Evolutionary conservation across 2,797 vertebrate genomes (phyloP).

Genomic region (Enteromius anoplus): DNA sequence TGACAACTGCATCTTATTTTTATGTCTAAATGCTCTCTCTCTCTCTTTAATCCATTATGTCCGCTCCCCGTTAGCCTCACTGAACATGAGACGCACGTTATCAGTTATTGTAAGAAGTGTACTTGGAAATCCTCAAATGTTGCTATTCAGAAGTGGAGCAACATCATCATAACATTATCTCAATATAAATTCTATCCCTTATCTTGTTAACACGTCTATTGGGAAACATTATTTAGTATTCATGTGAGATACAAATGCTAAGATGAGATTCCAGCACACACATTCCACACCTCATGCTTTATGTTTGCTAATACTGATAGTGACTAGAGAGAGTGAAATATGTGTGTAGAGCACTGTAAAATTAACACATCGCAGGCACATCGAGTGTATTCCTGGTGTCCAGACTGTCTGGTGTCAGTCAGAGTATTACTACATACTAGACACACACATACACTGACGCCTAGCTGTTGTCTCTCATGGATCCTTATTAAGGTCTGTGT

Average conservation of each 20-base stretch:
- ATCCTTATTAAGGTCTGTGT: conserved; percentile 7
- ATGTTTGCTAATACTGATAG: conserved; percentile 32
- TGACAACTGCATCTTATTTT: conserved; percentile 36
- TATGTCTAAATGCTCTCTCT: background rate
- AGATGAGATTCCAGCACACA: background rate
- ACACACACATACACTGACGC: conserved; percentile 39
- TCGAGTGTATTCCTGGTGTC: conserved; percentile 38
- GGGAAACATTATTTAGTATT: background rate
- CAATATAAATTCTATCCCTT: background rate
- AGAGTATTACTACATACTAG: conserved; percentile 24
- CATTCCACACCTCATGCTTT: conserved; percentile 27
- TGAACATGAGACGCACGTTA: conserved; percentile 11
- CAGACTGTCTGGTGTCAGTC: conserved; percentile 47
- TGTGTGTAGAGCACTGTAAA: conserved; percentile 20
- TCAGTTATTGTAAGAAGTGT: conserved; percentile 18
- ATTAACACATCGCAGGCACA: conserved; percentile 45
- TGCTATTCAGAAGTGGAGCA: background rate
- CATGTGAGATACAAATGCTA: conserved; percentile 1
- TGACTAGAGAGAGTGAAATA: conserved; percentile 8
- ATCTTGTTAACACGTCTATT: conserved; percentile 14
- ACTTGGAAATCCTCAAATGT: conserved; percentile 27
- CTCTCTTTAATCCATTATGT: conserved; percentile 19
- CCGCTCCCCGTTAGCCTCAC: background rate
- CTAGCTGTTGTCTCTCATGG: conserved; percentile 20
- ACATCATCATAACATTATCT: background rate